A percentile compares a stretch with the other conserved stretches of the same genome.
Evolutionary conservation across 2,113 vertebrate species (phyloP).

Genomic region (Cercocebus atys): DNA sequence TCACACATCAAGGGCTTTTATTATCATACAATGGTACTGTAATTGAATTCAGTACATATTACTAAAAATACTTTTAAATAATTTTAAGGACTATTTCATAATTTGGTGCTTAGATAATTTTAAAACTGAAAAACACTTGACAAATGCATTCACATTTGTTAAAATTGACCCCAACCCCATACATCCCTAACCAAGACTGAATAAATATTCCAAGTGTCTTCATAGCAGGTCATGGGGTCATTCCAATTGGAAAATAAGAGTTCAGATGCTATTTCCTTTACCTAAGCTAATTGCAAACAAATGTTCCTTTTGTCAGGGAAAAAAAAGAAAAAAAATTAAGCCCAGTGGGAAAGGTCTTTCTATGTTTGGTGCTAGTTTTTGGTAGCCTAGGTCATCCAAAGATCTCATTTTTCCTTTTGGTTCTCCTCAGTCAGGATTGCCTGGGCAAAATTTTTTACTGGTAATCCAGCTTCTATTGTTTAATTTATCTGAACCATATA

Average conservation of each 20-base stretch:
- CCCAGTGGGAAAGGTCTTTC: conserved; percentile 61
- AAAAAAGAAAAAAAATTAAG: conserved; percentile 25
- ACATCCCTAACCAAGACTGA: conserved; percentile 22
- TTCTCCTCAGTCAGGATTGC: neutral
- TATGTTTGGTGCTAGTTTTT: conserved; percentile 62
- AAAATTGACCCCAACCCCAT: neutral
- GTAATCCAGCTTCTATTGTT: conserved; percentile 40
- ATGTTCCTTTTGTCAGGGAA: conserved; percentile 71
- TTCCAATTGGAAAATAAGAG: conserved; percentile 77
- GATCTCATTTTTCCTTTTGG: neutral
- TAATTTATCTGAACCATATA: conserved; percentile 54
- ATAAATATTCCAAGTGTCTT: conserved; percentile 77
- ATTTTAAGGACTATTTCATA: conserved; percentile 39
- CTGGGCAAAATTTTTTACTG: conserved; percentile 70
- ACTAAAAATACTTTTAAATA: neutral
- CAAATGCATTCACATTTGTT: conserved; percentile 49
- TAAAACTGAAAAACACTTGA: conserved; percentile 58
- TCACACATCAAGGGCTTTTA: neutral
- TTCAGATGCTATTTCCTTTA: conserved; percentile 82
- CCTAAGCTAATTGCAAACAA: conserved; percentile 79
- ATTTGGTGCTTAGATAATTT: neutral
- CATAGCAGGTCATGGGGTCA: conserved; percentile 68
- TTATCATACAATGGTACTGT: neutral
- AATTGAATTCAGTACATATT: conserved; percentile 17
- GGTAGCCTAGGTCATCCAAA: neutral